A percentile compares a stretch with the other conserved stretches of the same genome.
These are phyloP conservation scores for Cotesia typhae DNA, from an alignment of 1,140 invertebrate genomes.

Conservation along the genomic window DNA sequence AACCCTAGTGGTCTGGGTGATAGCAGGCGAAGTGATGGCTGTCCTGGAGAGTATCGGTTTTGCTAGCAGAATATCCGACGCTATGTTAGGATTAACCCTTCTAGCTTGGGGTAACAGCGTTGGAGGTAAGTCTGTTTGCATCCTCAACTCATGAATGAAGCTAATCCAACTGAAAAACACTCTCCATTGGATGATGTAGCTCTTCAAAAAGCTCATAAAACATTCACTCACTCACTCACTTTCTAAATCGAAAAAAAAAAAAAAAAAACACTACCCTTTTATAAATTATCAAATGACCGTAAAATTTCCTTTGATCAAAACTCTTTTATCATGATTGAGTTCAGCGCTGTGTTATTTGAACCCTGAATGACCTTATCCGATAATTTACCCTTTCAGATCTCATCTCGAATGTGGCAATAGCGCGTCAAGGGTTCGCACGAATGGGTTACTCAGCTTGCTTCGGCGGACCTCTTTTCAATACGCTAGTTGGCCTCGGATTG, in stretches of 20 bases:
- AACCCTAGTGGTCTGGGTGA: slow-evolving; percentile 73
- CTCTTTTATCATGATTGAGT: no score
- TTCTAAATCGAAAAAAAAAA: background rate
- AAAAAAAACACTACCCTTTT: no score
- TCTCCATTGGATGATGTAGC: background rate
- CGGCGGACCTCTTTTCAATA: slow-evolving; percentile 77
- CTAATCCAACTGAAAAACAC: slow-evolving; percentile 5
- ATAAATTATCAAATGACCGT: slow-evolving; percentile 1
- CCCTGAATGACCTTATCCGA: background rate
- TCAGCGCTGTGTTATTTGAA: background rate
- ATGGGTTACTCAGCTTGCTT: slow-evolving; percentile 79
- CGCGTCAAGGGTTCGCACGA: slow-evolving; percentile 71
- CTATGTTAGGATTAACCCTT: slow-evolving; percentile 75
- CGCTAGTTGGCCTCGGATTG: slow-evolving; percentile 59
- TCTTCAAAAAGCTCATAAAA: no score
- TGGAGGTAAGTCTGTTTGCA: slow-evolving; percentile 66
- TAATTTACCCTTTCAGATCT: slow-evolving; percentile 67
- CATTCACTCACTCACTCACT: no score
- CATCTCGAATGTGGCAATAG: slow-evolving; percentile 73
- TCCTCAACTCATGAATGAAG: background rate
- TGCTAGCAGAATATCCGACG: slow-evolving; percentile 70
- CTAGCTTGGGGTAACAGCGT: slow-evolving; percentile 79
- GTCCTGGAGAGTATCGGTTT: slow-evolving; percentile 71
- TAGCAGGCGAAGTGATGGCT: slow-evolving; percentile 75
- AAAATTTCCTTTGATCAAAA: slow-evolving; percentile 20